Percentiles rank a stretch among this genome's conserved stretches.
Conservation (phyloP, 2,888 invertebrate species). For the Stegana nigrithorax region DNA sequence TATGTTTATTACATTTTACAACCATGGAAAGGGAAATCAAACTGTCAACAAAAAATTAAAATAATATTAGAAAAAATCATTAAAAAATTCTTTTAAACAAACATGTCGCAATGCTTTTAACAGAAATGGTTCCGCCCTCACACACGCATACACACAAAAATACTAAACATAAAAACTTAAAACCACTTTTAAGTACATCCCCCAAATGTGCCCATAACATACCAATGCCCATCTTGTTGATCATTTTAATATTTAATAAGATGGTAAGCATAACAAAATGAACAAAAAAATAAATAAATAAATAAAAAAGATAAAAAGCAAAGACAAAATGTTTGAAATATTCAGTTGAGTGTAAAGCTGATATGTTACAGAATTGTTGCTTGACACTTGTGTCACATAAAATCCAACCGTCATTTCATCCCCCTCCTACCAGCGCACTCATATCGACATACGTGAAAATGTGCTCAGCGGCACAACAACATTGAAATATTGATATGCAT, state of each 20-base stretch:
- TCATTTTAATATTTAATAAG: constrained; percentile 59
- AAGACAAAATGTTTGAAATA: constrained; percentile 14
- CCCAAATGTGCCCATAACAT: background rate
- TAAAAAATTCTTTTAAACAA: constrained; percentile 11
- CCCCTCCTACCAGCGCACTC: background rate
- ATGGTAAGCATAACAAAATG: constrained; percentile 26
- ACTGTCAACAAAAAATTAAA: constrained; percentile 1
- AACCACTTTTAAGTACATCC: constrained; percentile 12
- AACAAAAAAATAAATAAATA: constrained; percentile 8
- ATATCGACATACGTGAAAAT: background rate
- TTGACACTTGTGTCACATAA: constrained; percentile 2
- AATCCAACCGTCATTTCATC: background rate
- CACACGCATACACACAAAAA: background rate
- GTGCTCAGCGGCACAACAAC: background rate
- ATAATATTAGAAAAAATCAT: constrained; percentile 9
- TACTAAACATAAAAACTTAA: constrained; percentile 6
- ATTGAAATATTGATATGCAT: constrained; percentile 3
- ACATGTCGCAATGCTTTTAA: constrained; percentile 1
- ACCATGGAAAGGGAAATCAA: too few relatives aligned
- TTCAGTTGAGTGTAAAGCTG: constrained; percentile 60
- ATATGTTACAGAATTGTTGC: constrained; percentile 39
- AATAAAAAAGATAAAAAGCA: constrained; percentile 10
- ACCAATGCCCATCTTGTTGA: constrained; percentile 35
- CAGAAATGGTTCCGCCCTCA: constrained; percentile 17
- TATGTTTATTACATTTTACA: too few relatives aligned